A percentile compares a stretch with the other conserved stretches of the same genome.
Conservation (phyloP, 2,888 invertebrate species). For the Tenthredo scrophulariae region DNA sequence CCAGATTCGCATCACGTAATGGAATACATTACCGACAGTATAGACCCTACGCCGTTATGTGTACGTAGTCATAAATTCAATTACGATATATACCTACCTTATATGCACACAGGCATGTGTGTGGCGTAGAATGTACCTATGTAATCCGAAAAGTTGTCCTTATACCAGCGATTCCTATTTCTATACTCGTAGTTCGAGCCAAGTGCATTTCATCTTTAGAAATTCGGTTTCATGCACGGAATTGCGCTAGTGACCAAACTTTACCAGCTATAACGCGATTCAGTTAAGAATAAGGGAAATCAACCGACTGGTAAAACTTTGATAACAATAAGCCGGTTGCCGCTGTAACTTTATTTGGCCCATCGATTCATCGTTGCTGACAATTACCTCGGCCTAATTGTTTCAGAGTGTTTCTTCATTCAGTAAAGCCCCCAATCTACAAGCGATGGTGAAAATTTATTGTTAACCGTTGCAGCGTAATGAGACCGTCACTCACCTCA, state of each 20-base stretch:
- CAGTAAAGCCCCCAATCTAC: conserved; percentile 18
- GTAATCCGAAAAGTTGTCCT: not conserved
- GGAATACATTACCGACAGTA: conserved; percentile 20
- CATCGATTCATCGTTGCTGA: conserved; percentile 16
- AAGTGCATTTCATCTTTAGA: conserved; percentile 18
- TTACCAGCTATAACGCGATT: not conserved
- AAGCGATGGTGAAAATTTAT: conserved; percentile 29
- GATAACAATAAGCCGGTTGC: conserved; percentile 14
- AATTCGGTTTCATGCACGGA: not conserved
- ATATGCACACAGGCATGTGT: not conserved
- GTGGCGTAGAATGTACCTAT: not conserved
- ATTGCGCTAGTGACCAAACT: not conserved
- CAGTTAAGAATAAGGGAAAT: conserved; percentile 12
- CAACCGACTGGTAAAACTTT: not conserved
- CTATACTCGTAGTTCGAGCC: not conserved
- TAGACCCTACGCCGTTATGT: not conserved
- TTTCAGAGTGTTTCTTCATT: conserved; percentile 32
- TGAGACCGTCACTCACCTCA: conserved; percentile 48
- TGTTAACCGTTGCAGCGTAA: conserved; percentile 49
- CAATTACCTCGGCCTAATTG: conserved; percentile 44
- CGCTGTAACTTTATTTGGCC: conserved; percentile 9
- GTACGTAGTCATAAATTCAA: not conserved
- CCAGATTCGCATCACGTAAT: conserved; percentile 18
- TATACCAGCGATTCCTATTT: not conserved
- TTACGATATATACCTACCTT: not conserved